A percentile compares a stretch with the other conserved stretches of the same genome.
These are phyloP conservation scores for Campoletis raptor DNA, from an alignment of 2,888 invertebrate genomes.

Conservation along the genomic window DNA sequence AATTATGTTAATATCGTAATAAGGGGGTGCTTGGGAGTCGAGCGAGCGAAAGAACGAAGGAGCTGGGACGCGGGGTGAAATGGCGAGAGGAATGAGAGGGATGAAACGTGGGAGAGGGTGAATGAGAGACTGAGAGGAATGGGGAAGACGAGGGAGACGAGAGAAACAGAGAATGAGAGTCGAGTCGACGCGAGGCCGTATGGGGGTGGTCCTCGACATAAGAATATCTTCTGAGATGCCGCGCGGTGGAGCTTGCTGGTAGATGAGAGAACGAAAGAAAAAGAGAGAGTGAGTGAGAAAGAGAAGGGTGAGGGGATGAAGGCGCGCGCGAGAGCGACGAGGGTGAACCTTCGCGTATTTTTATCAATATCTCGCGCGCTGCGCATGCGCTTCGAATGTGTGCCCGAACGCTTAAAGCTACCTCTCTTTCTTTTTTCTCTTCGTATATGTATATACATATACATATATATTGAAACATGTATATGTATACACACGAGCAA, in stretches of 20 bases:
- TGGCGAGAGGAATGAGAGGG: constrained; percentile 27
- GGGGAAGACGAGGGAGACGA: constrained; percentile 16
- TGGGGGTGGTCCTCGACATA: constrained; percentile 81
- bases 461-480: constrained; percentile 58
- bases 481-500: constrained; percentile 43
- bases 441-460: background rate
- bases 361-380: constrained; percentile 83
- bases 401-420: constrained; percentile 78
- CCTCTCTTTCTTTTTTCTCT: constrained; percentile 13
- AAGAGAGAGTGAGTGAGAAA: constrained; percentile 10
- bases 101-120: constrained; percentile 20
- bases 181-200: constrained; percentile 52
- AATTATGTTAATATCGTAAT: constrained; percentile 83
- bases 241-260: constrained; percentile 74
- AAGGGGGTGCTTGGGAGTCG: constrained; percentile 73
- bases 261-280: constrained; percentile 24
- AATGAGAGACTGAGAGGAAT: constrained; percentile 13
- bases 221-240: constrained; percentile 83
- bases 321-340: constrained; percentile 70
- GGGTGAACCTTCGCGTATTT: constrained; percentile 83
- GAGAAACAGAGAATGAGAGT: constrained; percentile 30
- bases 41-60: constrained; percentile 60
- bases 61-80: constrained; percentile 16
- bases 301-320: constrained; percentile 71
- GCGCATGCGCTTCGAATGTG: constrained; percentile 80